phyloP scores from a whole-genome alignment of 2,113 vertebrate species.

The Lasiurus borealis region DNA sequence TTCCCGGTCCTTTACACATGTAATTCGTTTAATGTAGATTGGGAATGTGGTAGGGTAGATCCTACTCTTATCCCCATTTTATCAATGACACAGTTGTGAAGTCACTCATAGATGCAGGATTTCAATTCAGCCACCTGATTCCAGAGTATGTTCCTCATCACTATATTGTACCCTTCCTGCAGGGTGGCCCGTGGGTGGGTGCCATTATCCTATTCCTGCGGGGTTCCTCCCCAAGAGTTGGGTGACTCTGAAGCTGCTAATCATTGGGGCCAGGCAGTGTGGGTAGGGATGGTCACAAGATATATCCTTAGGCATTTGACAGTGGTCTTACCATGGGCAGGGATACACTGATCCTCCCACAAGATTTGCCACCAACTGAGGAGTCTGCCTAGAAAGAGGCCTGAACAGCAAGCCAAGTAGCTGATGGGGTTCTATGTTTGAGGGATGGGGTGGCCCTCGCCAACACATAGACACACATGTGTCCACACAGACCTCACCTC shows the following conservation, averaged over 20 bases:
- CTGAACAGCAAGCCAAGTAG: neutral
- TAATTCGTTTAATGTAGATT: neutral
- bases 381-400: neutral
- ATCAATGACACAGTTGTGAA: neutral
- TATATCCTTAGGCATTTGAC: neutral
- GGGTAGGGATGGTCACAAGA: neutral
- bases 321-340: neutral
- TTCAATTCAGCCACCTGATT: constrained; percentile 32
- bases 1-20: neutral
- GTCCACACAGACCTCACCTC: neutral
- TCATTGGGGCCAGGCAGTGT: neutral
- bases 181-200: neutral
- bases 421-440: neutral
- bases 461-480: neutral
- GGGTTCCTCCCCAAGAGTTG: neutral
- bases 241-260: neutral
- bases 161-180: neutral
- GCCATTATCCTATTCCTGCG: neutral
- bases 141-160: neutral
- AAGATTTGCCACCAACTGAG: neutral
- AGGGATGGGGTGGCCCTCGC: neutral
- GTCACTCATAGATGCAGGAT: neutral
- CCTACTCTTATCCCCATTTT: neutral
- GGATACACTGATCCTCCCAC: neutral
- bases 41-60: neutral